Conservation (phyloP, 1,140 invertebrate genomes). For the Halotydeus destructor region DNA sequence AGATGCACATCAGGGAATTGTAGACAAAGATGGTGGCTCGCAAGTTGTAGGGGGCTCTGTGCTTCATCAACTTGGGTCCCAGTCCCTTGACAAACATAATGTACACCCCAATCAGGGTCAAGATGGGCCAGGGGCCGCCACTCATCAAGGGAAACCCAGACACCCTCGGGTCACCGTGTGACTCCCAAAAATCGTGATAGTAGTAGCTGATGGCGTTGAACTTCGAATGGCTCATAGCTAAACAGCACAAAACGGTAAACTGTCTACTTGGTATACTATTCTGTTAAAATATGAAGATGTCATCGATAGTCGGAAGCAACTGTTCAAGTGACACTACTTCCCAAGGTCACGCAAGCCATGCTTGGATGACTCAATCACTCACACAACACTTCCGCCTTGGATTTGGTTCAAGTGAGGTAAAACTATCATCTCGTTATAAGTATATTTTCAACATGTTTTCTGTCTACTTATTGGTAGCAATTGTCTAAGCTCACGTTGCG, state of each 20-base stretch:
- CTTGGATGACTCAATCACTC: too few species aligned
- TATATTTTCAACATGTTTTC: too few species aligned
- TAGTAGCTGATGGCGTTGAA: not conserved
- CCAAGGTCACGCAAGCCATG: too few species aligned
- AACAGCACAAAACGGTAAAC: not conserved
- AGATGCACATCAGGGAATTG: constrained; percentile 32
- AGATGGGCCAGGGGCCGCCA: constrained; percentile 6
- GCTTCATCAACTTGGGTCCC: constrained; percentile 9
- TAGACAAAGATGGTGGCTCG: constrained; percentile 4
- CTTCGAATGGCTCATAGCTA: not conserved
- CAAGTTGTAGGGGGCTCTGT: constrained; percentile 6
- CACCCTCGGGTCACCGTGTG: constrained; percentile 50
- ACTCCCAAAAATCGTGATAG: constrained; percentile 11
- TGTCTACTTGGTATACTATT: too few species aligned
- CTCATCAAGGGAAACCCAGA: constrained; percentile 37
- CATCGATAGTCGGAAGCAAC: too few species aligned
- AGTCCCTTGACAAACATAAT: constrained; percentile 5
- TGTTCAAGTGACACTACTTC: too few species aligned
- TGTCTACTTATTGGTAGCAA: too few species aligned
- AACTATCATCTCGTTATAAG: too few species aligned
- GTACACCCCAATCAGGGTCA: constrained; percentile 2
- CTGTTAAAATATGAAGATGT: too few species aligned
- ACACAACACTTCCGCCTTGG: too few species aligned
- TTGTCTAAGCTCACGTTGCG: too few species aligned
- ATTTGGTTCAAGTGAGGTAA: too few species aligned